phyloP scores from a whole-genome alignment of 2,888 invertebrate genomes.

The Parnassius apollo region DNA sequence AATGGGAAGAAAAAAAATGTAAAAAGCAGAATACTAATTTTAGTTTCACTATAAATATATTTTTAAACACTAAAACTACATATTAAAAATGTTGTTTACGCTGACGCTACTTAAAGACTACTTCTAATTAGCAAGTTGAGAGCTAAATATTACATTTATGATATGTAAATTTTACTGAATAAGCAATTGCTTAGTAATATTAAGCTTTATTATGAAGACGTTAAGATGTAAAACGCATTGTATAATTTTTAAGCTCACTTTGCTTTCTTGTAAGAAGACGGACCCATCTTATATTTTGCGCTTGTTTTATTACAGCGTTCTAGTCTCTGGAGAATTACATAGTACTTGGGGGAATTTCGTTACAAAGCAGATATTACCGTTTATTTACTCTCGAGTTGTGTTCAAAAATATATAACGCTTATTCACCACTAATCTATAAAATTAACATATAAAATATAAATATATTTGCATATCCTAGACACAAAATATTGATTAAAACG shows the following conservation, averaged over 20 bases:
- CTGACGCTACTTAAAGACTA: conserved; percentile 60
- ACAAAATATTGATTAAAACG: too few species aligned
- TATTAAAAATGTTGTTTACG: conserved; percentile 22
- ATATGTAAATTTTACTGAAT: conserved; percentile 73
- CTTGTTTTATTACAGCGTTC: conserved; percentile 45
- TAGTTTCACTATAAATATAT: too few species aligned
- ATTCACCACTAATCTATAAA: too few species aligned
- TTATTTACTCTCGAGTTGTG: conserved; percentile 3
- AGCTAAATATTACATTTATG: conserved; percentile 80
- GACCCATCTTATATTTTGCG: conserved; percentile 52
- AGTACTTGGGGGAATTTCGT: conserved; percentile 24
- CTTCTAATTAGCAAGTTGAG: conserved; percentile 79
- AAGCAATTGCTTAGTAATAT: conserved; percentile 43
- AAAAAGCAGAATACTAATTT: too few species aligned
- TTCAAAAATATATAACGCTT: neutral
- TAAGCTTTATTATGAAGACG: conserved; percentile 45
- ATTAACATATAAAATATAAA: too few species aligned
- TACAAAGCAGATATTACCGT: conserved; percentile 16
- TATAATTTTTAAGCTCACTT: conserved; percentile 38
- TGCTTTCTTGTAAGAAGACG: conserved; percentile 51
- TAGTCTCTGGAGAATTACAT: conserved; percentile 23
- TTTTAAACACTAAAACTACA: too few species aligned
- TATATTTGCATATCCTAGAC: too few species aligned
- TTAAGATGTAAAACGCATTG: conserved; percentile 45
- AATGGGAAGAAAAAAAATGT: too few species aligned